phyloP scores from a whole-genome alignment of 2,113 vertebrate genomes.

The Aegotheles bennettii region DNA sequence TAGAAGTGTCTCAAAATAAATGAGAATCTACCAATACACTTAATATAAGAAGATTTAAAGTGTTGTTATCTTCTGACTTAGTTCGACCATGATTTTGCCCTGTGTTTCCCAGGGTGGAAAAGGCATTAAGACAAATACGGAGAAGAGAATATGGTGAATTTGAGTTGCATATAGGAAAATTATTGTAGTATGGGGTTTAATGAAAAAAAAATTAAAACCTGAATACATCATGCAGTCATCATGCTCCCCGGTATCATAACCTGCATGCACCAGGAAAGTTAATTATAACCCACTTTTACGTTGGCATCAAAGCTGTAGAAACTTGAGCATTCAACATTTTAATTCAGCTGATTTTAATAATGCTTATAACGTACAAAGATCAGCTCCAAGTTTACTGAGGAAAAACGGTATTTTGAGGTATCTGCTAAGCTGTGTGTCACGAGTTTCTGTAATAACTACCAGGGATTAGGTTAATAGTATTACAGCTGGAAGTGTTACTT shows the following conservation, averaged over 20 bases:
- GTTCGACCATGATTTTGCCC: not conserved
- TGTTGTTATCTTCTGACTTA: not conserved
- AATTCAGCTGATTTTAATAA: slow-evolving; percentile 29
- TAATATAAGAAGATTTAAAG: not conserved
- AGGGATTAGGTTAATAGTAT: slow-evolving; percentile 63
- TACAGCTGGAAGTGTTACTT: slow-evolving; percentile 40
- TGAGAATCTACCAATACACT: not conserved
- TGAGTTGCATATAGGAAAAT: not conserved
- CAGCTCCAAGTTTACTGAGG: slow-evolving; percentile 9
- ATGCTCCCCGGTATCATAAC: not conserved
- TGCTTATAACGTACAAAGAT: not conserved
- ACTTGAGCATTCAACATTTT: not conserved
- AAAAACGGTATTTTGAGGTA: slow-evolving; percentile 21
- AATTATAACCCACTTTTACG: not conserved
- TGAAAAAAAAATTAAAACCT: not conserved
- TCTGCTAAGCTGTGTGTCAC: slow-evolving; percentile 30
- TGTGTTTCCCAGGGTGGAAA: not conserved
- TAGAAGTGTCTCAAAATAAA: not conserved
- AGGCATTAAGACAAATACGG: no score
- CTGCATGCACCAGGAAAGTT: not conserved
- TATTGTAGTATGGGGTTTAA: not conserved
- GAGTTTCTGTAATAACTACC: slow-evolving; percentile 35
- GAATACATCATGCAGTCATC: accelerated
- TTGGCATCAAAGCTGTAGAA: not conserved
- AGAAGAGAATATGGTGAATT: not conserved